Base-by-base conservation (phyloP, 2,888 invertebrate genomes). In the Boloria selene region DNA sequence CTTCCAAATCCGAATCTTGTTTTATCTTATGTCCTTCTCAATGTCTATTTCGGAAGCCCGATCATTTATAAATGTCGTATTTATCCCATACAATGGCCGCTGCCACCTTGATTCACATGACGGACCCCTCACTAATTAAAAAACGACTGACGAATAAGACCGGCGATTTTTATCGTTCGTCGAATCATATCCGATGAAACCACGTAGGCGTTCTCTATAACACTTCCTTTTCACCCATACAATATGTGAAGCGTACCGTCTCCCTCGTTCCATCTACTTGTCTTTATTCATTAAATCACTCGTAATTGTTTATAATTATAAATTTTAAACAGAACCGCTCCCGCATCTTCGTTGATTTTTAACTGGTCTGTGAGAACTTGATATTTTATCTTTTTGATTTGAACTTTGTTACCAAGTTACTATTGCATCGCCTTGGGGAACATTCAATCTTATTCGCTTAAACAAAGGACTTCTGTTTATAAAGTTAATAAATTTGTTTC, bases 61-160 rank as follows among this genome's bases (percentile, higher is more conserved):
- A 79, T 83, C 85, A 86, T 86, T 88, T 85, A 80, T 85, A 86
- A 81, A 83, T 79, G 82, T 85, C 84, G 84, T 90, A 88, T 88
- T 89, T 86, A 85, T 86, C 81, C 76, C 75, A 84, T 80, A 90
- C 90, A 90, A 91, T 90, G 86, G 89, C 85, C 77, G 80, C 73
- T 75, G 74, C 86, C 85, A 38, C 79, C 81, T 83, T 81, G 80
- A 84, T 90, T 92, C 92, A 86, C 91, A 91, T 88, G 87, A 80
- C 80, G 74, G 84, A 84, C 85, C 90, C 88, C 88, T 88, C 83
- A 84, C 86, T 90, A 92, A 91, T 91, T 91, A 92, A 90, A 91
- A 90, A 90, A 87, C 70, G 78, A 75, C 89, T 83, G 89, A 92
- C 92, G 92, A 92, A 92, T 92, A 87, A 91, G 86, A 88, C 90